These are phyloP conservation scores for Drosophila kikkawai DNA, from an alignment of 1,140 invertebrate species.

Conservation along the genomic window DNA sequence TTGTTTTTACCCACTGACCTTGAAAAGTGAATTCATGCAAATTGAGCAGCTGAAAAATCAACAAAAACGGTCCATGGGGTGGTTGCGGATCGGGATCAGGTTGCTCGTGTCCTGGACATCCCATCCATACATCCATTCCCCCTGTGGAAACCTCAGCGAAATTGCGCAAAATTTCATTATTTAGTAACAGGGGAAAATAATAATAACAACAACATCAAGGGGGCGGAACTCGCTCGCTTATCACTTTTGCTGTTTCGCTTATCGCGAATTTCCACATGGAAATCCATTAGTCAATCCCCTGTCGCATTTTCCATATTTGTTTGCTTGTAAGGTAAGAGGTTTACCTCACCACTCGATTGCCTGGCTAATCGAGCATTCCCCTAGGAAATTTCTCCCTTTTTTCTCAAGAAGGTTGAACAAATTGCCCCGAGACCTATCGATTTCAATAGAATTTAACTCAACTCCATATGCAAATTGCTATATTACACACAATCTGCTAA, in stretches of 20 bases:
- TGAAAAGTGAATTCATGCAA: conserved; percentile 79
- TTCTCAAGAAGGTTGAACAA: conserved; percentile 33
- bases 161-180: conserved; percentile 53
- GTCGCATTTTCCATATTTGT: conserved; percentile 27
- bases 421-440: conserved; percentile 61
- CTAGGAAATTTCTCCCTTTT: conserved; percentile 35
- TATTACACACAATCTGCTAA: conserved; percentile 31
- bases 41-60: conserved; percentile 68
- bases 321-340: conserved; percentile 31
- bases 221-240: conserved; percentile 33
- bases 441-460: conserved; percentile 44
- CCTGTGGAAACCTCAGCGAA: conserved; percentile 34
- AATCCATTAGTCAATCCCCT: conserved; percentile 61
- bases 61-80: conserved; percentile 49
- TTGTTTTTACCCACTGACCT: conserved; percentile 84
- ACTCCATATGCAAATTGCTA: conserved; percentile 42
- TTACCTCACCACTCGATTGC: conserved; percentile 63
- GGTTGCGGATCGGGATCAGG: conserved; percentile 54
- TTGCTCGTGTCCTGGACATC: conserved; percentile 37
- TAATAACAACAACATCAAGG: conserved; percentile 11
- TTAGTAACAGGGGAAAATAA: conserved; percentile 27
- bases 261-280: conserved; percentile 55
- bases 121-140: conserved; percentile 10
- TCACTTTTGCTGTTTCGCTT: conserved; percentile 43
- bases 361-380: conserved; percentile 67